Base-by-base conservation (phyloP, 2,797 vertebrate genomes). In the Lycodopsis pacificus region DNA sequence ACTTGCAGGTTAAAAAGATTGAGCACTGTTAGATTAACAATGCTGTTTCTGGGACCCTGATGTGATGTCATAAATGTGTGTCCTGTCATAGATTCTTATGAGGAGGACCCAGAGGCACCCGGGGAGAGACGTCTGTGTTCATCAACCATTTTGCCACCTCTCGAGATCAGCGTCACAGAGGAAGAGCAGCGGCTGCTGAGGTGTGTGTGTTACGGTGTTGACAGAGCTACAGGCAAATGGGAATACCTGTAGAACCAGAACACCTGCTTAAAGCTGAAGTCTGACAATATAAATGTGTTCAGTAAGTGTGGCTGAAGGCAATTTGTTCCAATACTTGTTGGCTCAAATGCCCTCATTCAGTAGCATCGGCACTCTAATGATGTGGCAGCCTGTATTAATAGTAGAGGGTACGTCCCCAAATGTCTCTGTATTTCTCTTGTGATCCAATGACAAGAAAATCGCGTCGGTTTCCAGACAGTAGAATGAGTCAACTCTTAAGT, bases 111-210 rank as follows among this genome's bases (percentile, higher is more conserved):
- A 70, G 95, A 94, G 83, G 88, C 79, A 48, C 85, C 86, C 56
- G 96, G 94, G 63, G 95, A 95, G 89, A 97, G 94, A 89, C 96
- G 94, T 76, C 88, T 99, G 62, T 93, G 96, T 74, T 95, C 96
- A 7, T 98, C 98, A n/a, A 95, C 74, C 48, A 91, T 99, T 79
- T 91, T 88, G 46, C 98, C 98, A 10, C 97, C 98, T 17, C 88
- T 99, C 62, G 95, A 96, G 86, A 94, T 99, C 86, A 89, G 90
- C 58, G 88, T 99, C 69, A 96, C 97, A 1, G 96, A 97, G 86
- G 97, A 97, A 64, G 97, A 99, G 78, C 93, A 94, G 56, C 94
- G 97, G 89, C 92, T 99, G 40, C 94, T 99, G 19, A 71, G 96
- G 98, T 99, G 93, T 91, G 93, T 91, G 84, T 67, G 77, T 48